Evolutionary conservation across 30 jellyfish, hydroid and myxozoan species (phyloP).

Genomic region (Hydractinia echinata): DNA sequence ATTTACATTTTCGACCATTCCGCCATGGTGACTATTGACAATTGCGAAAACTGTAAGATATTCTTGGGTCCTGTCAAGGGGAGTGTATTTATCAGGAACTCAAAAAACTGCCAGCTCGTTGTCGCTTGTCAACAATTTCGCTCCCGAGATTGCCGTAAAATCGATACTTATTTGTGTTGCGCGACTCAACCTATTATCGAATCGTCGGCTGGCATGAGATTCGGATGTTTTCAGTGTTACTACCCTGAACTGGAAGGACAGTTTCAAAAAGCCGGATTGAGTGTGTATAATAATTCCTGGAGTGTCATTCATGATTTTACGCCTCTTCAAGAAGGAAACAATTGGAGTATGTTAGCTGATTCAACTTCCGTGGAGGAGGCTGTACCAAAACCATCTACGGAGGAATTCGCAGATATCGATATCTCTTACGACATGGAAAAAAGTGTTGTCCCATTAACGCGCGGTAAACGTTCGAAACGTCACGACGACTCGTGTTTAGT

Average conservation of each 20-base stretch:
- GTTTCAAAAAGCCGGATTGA: slow-evolving; percentile 63
- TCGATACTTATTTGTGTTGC: slow-evolving; percentile 72
- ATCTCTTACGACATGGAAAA: slow-evolving; percentile 36
- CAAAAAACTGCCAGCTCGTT: slow-evolving; percentile 75
- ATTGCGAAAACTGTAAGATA: slow-evolving; percentile 80
- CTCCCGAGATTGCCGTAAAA: slow-evolving; percentile 79
- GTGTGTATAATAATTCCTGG: slow-evolving; percentile 86
- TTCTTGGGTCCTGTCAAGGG: slow-evolving; percentile 95
- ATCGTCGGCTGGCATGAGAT: slow-evolving; percentile 85
- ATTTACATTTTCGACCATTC: slow-evolving; percentile 84
- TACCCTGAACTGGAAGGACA: slow-evolving; percentile 90
- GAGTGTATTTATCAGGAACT: slow-evolving; percentile 84
- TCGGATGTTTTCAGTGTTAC: slow-evolving; percentile 76
- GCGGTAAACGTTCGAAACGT: slow-evolving; percentile 57
- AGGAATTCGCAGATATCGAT: slow-evolving; percentile 40
- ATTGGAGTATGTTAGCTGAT: slow-evolving; percentile 76
- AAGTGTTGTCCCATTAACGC: slow-evolving; percentile 82
- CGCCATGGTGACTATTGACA: slow-evolving; percentile 94
- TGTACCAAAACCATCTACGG: slow-evolving; percentile 53
- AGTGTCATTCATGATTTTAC: slow-evolving; percentile 91
- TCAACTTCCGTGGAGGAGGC: slow-evolving; percentile 37
- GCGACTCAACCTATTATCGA: slow-evolving; percentile 96
- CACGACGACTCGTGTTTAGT: slow-evolving; percentile 65
- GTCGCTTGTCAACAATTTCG: slow-evolving; percentile 98
- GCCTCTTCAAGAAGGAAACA: slow-evolving; percentile 82